Base-by-base conservation (phyloP, 2,113 vertebrate species). In the Anseranas semipalmata region DNA sequence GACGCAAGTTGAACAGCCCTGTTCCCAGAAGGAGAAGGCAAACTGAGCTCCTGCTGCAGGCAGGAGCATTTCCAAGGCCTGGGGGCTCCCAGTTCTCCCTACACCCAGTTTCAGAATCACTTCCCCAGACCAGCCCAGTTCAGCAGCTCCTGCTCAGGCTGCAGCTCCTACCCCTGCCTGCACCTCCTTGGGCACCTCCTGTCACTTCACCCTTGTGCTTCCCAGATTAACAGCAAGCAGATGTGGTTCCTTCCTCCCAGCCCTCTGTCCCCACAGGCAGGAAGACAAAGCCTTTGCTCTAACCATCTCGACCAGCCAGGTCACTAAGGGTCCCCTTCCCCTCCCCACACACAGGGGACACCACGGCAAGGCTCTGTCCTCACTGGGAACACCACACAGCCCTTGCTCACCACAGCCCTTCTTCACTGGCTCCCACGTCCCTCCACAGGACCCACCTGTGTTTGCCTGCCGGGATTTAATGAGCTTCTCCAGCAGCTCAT, bases 1-100 rank as follows among this genome's bases (percentile, higher is more conserved):
- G 99, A 71, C 99, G 98, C 96, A 99, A 94, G 97, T 99, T 99
- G 94, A 99, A 99, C 89, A 99, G 98, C 37, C 99, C 99, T 99
- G 96, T 11, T 8, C 7, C n/a, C 27, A 35, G 33, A 35, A 65
- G 41, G 18, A 89, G 5, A 12, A 45, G 24, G 37, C 20, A 39
- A 89, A 62, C 8, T 65, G 63, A 94, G n/a, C n/a, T n/a, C n/a
- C n/a, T n/a, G n/a, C n/a, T n/a, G n/a, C n/a, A n/a, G n/a, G n/a
- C n/a, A n/a, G n/a, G 10, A 35, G 33, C 0, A 0, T 17, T 66
- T 45, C 56, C 2, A 0, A 53, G 32, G 50, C 45, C 1, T 0
- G 28, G 21, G 48, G 32, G 13, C 37, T 66, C 43, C 37, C 33
- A 12, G 17, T 6, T 41, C 43, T 35, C 62, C 56, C 35, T 62